Percentiles rank a stretch among this genome's conserved stretches.
Evolutionary conservation across 2,888 invertebrate species (phyloP).

Genomic region (Malthinus seriepunctatus): DNA sequence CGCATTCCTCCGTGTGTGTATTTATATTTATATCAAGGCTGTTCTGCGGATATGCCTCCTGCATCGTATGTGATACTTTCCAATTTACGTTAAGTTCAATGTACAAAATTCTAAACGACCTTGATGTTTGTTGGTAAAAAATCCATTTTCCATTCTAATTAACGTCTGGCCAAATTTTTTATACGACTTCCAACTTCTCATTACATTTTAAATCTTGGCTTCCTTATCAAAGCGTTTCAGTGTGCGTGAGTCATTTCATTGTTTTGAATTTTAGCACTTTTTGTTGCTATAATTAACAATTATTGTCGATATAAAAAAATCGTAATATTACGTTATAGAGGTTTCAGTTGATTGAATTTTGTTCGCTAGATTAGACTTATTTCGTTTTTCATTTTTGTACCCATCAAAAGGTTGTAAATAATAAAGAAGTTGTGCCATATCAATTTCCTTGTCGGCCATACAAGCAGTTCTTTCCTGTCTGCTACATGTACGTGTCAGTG

Average conservation of each 20-base stretch:
- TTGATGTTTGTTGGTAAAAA: constrained; percentile 7
- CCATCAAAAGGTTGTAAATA: constrained; percentile 5
- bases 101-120: constrained; percentile 23
- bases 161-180: constrained; percentile 1
- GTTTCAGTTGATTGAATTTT: too few species aligned
- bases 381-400: background rate
- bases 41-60: constrained; percentile 16
- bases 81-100: constrained; percentile 27
- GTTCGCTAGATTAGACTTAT: background rate
- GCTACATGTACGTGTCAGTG: background rate
- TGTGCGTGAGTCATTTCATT: constrained; percentile 1
- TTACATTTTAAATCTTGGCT: background rate
- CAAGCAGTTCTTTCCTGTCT: background rate
- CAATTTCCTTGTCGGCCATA: constrained; percentile 8
- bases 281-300: too few species aligned
- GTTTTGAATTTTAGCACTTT: background rate
- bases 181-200: constrained; percentile 3
- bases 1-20: constrained; percentile 12
- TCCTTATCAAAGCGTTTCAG: constrained; percentile 3
- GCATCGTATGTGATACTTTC: constrained; percentile 23
- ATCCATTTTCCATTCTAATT: constrained; percentile 13
- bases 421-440: background rate
- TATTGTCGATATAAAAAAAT: too few species aligned
- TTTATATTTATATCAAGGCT: constrained; percentile 26
- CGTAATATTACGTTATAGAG: too few species aligned